These are phyloP conservation scores for Diglossa brunneiventris DNA, from an alignment of 2,113 vertebrate genomes.

Conservation along the genomic window DNA sequence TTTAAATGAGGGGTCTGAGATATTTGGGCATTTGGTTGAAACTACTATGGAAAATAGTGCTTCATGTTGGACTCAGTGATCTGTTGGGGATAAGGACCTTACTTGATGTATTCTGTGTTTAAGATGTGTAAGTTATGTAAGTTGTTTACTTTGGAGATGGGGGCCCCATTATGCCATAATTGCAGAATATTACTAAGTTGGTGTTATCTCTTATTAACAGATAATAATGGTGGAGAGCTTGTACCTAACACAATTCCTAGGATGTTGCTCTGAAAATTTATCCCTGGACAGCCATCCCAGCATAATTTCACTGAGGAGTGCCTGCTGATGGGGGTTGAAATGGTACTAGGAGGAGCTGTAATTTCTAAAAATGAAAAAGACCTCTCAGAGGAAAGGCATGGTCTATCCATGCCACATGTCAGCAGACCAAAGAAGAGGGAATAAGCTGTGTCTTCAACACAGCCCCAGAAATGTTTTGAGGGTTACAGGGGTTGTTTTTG, in stretches of 20 bases:
- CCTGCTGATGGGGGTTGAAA: neutral
- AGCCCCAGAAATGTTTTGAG: neutral
- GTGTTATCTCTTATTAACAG: neutral
- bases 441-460: neutral
- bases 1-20: neutral
- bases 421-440: neutral
- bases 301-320: neutral
- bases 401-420: neutral
- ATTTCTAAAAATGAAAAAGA: neutral
- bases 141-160: neutral
- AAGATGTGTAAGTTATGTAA: neutral
- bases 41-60: fast-evolving
- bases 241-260: neutral
- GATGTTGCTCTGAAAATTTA: neutral
- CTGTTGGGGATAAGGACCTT: neutral
- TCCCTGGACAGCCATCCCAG: neutral
- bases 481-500: neutral
- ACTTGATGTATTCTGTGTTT: neutral
- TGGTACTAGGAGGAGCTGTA: neutral
- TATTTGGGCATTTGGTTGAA: neutral
- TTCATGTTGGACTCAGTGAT: fast-evolving
- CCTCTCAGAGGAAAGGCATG: neutral
- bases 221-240: neutral
- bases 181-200: neutral
- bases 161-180: neutral